Base-by-base conservation (phyloP, 2,797 vertebrate genomes). In the Coregonus sp. region DNA sequence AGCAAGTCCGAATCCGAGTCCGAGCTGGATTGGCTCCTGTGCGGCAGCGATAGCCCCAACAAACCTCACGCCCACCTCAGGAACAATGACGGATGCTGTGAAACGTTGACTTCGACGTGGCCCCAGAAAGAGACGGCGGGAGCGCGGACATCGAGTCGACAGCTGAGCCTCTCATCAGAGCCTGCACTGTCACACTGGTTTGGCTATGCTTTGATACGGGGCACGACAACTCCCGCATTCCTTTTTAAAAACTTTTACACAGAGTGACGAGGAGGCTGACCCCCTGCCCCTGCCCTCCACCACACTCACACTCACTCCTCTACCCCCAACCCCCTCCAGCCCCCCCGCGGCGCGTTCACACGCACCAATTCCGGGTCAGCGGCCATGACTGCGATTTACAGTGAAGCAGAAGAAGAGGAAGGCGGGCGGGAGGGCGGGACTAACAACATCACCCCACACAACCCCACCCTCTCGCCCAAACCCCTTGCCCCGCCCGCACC, bases 281-380 rank as follows among this genome's bases (percentile, higher is more conserved):
- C 56, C 68, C 73, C 59, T 25, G 5, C 80, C 35, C 66, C 59
- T 67, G 33, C 29, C 71, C 50, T 70, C 70, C 35, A 0, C 33
- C 20, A 31, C 70, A 54, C 40, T 31, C 70, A 54, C 20, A 56
- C 70, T 25, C 25, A 52, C 47, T 25, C 70, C 1, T 1, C 5
- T 14, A 33, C 52, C 1, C n/a, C 5, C 4, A 12, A 6, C 31
- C 9, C 15, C 29, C 25, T 15, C 4, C 16, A 6, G 20, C 4
- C 50, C 47, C 50, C 31, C 9, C 25, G 31, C 5, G 51, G 31
- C 31, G 4, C 4, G n/a, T 18, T 71, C 40, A 20, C 52, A 29
- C 31, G 33, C 25, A 54, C 29, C 18, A 67, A 74, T 76, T 82
- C 66, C 75, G 75, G 81, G 78, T 82, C 81, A 82, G 51, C 35